phyloP scores from a whole-genome alignment of 2,797 vertebrate species.

The Halcyon chelicuti region DNA sequence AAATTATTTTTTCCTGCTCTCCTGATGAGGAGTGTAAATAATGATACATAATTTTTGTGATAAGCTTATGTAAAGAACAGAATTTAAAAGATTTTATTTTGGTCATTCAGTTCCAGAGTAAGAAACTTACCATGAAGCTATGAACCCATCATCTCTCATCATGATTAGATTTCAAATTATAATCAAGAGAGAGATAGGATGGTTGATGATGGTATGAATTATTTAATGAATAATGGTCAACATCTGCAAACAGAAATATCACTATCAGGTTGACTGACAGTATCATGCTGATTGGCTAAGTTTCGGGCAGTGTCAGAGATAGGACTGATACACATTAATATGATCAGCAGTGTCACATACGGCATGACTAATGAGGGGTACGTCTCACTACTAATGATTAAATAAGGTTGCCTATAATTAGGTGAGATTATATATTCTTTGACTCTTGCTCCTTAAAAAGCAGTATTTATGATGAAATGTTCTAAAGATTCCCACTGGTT shows the following conservation, averaged over 20 bases:
- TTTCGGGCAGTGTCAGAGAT: not conserved
- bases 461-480: not conserved
- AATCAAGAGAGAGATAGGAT: not conserved
- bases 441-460: not conserved
- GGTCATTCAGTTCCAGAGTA: not conserved
- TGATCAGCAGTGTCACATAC: not conserved
- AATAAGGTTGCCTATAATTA: not conserved
- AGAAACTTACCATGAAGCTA: not conserved
- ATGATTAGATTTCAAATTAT: not conserved
- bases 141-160: not conserved
- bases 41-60: not conserved
- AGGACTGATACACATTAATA: not conserved
- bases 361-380: not conserved
- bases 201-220: not conserved
- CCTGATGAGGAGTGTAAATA: not conserved
- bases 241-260: not conserved
- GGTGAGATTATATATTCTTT: not conserved
- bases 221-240: not conserved
- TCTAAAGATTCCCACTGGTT: not conserved
- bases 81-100: not conserved
- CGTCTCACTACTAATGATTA: not conserved
- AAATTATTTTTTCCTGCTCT: not conserved
- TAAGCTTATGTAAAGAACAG: not conserved
- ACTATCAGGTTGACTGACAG: not conserved
- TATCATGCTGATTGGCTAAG: not conserved